Conservation (phyloP, 2,888 invertebrate species). For the Xanthostigma xanthostigma region DNA sequence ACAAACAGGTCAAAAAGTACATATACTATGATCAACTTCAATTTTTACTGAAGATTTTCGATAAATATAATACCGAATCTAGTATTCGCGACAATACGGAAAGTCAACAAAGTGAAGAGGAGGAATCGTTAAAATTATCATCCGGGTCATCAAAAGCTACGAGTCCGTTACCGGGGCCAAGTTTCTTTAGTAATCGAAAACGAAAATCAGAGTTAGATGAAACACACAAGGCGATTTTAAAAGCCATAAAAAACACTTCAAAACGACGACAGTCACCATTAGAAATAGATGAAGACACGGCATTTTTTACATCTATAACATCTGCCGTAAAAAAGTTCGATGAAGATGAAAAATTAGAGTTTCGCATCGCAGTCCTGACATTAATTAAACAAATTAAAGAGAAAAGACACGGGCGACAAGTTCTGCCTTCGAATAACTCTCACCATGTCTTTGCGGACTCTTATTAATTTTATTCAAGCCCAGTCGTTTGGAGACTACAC, state of each 20-base stretch:
- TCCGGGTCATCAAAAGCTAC: not conserved
- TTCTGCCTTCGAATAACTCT: no score
- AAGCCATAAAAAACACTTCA: constrained; percentile 1
- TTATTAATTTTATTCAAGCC: no score
- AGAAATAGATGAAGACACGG: constrained; percentile 3
- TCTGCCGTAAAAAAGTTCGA: constrained; percentile 1
- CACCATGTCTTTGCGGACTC: no score
- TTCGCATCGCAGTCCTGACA: not conserved
- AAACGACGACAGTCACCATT: not conserved
- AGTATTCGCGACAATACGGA: constrained; percentile 2
- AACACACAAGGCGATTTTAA: constrained; percentile 4
- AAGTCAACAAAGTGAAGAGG: constrained; percentile 1
- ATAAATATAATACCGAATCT: constrained; percentile 7
- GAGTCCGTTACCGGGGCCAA: not conserved
- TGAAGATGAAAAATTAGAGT: constrained; percentile 5
- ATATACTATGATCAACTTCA: constrained; percentile 7
- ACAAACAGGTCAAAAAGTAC: constrained; percentile 7
- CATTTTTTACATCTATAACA: constrained; percentile 4
- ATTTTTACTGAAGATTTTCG: constrained; percentile 7
- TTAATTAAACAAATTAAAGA: no score
- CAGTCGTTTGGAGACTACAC: no score
- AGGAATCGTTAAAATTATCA: not conserved
- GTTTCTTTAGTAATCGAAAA: not conserved
- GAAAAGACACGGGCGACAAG: no score
- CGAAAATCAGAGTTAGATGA: not conserved